Base-by-base conservation (phyloP, 1,140 invertebrate species). In the Scylla paramamosain region DNA sequence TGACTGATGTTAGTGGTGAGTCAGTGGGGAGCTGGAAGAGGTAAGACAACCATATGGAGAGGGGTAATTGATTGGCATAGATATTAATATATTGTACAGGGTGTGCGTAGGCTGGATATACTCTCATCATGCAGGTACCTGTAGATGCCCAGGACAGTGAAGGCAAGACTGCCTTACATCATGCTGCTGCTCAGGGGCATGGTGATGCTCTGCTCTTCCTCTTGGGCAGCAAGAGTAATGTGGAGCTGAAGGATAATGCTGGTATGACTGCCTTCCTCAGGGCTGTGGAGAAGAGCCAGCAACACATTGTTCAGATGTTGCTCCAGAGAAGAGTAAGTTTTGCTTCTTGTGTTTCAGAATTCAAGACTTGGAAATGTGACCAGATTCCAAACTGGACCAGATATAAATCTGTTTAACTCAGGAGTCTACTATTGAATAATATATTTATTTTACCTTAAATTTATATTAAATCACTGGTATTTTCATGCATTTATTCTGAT, bases 61-160 rank as follows among this genome's bases (percentile, higher is more conserved):
- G 39, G 39, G 39, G 6, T 39, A 82, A 2, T 45, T 45, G 0
- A 45, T 87, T 87, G 28, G 39, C 25, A 39, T 20, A 45, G 20
- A 25, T n/a, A 39, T 46, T 20, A 83, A 83, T 90, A 6, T 86
- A 82, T 8, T 25, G 39, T 39, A 39, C 1, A 39, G 39, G 39
- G 39, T 2, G 39, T 39, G 39, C 39, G 39, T 39, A 39, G 6
- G 39, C 39, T 39, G 39, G 1, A 39, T 39, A 6, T 39, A 39
- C 39, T 39, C 39, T 39, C 39, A 39, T 39, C 39, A n/a, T 32
- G 32, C 91, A 95, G 94, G 46, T 95, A 32, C 48, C 90, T 29
- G 94, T 95, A n/a, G 94, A 95, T 89, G 83, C 84, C n/a, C 94
- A 92, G 52, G 94, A 95, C 90, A 92, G 94, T 31, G 94, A 95